phyloP scores from a whole-genome alignment of 2,888 invertebrate genomes.

The Ormyrus thymus region DNA sequence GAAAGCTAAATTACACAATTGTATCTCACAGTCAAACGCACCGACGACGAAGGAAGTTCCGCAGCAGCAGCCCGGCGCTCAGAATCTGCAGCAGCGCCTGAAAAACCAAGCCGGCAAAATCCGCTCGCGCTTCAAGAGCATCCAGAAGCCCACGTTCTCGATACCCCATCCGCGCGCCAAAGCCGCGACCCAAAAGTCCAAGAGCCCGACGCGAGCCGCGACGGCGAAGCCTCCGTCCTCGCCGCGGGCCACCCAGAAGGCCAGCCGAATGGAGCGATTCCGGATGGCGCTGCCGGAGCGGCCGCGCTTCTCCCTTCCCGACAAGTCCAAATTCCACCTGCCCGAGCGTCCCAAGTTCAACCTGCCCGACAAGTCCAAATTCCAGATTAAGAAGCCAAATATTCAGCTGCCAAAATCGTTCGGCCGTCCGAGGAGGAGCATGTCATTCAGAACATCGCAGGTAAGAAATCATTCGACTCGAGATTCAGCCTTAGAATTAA shows the following conservation, averaged over 20 bases:
- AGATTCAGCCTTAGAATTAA: too few relatives aligned
- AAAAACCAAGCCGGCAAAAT: conserved; percentile 84
- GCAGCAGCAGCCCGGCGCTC: conserved; percentile 62
- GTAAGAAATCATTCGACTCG: not conserved
- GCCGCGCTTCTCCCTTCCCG: conserved; percentile 75
- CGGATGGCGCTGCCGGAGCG: conserved; percentile 80
- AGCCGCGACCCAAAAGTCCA: conserved; percentile 55
- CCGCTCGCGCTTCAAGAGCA: conserved; percentile 81
- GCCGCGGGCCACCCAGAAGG: conserved; percentile 57
- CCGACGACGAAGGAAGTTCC: conserved; percentile 79
- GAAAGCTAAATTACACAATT: not conserved
- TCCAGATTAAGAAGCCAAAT: conserved; percentile 77
- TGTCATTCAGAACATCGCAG: conserved; percentile 27
- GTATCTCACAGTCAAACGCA: conserved; percentile 77
- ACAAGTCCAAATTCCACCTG: conserved; percentile 72
- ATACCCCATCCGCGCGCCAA: conserved; percentile 64
- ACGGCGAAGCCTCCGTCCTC: conserved; percentile 38
- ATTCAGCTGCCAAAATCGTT: conserved; percentile 72
- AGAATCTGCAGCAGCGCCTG: conserved; percentile 76
- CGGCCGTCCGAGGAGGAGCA: conserved; percentile 42
- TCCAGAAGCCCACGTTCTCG: conserved; percentile 78
- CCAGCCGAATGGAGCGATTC: conserved; percentile 77
- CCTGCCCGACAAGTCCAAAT: conserved; percentile 75
- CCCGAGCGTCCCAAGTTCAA: conserved; percentile 78
- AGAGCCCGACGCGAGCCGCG: conserved; percentile 49